Evolutionary conservation across 2,113 vertebrate species (phyloP), one percentile per base, ranked within the genome.

Genomic region (Amphiprion percula): DNA sequence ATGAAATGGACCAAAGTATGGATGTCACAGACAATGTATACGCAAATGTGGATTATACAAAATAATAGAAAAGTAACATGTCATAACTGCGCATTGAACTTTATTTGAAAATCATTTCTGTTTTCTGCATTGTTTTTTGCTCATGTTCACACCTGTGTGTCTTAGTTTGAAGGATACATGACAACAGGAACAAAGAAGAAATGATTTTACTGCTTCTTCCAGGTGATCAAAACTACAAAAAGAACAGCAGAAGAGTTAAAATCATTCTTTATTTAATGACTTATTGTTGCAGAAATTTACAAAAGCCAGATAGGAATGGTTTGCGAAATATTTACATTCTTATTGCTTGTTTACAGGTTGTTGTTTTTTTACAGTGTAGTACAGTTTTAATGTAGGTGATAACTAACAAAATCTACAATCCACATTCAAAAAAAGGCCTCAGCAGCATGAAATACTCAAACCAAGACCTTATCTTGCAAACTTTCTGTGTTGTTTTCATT

Each of bases 1-100:
- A 0, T 74, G 53, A 74, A 11, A 53, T 30, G 66, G 55, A 19
- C 14, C 58, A 65, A 66, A 39, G 15, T 8, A 17, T 11, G 33
- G 73, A 68, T 50, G 23, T 54, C 12, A 37, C 10, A 3, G 79
- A 90, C 0, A 68, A 39, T 28, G 14, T 91, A 41, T 92, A 93
- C 61, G 91, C 10, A 75, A 93, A 93, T 70, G 65, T 90, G 5
- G 60, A 79, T 84, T 39, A 77, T 41, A 19, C 2, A 73, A 54
- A 47, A 41, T 55, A 55, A 12, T 0, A 58, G 1, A 63, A 71
- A 68, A 62, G 1, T 10, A 66, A 28, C 14, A 53, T 39, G 19
- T 65, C n/a, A 24, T 1, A 23, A 46, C 7, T 44, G 10, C 26
- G 3, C 30, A 5, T 30, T 4, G 30, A 44, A 44, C 41, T 44